These are phyloP conservation scores for Adelognathus sp. DNA, from an alignment of 2,888 invertebrate genomes.

Conservation along the genomic window DNA sequence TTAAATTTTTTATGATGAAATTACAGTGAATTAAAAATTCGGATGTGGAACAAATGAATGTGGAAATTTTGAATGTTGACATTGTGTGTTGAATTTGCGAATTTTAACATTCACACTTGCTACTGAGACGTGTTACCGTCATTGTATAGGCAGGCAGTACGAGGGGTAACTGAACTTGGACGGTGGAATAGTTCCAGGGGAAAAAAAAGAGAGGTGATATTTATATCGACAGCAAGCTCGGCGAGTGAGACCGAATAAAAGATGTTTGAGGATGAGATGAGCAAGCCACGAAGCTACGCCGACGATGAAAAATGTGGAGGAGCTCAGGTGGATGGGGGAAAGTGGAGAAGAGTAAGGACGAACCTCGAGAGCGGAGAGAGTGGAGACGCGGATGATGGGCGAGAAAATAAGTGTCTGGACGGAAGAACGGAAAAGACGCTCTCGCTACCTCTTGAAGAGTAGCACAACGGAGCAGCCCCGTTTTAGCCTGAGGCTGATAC, in stretches of 20 bases:
- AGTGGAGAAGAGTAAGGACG: conserved; percentile 1
- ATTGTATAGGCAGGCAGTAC: too few relatives aligned
- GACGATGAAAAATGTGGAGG: conserved; percentile 45
- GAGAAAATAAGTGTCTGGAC: conserved; percentile 26
- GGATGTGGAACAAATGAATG: too few relatives aligned
- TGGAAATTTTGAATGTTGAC: too few relatives aligned
- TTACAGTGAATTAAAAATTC: too few relatives aligned
- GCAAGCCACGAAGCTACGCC: conserved; percentile 39
- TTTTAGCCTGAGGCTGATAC: conserved; percentile 38
- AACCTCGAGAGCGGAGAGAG: neutral
- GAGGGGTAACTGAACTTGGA: conserved; percentile 15
- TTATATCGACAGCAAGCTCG: conserved; percentile 59
- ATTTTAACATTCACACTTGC: too few relatives aligned
- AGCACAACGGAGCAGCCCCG: neutral
- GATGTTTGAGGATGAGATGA: conserved; percentile 37
- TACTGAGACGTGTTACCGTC: too few relatives aligned
- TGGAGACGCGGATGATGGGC: neutral
- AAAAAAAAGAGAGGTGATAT: conserved; percentile 51
- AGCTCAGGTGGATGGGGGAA: conserved; percentile 5
- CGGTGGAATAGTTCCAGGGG: conserved; percentile 23
- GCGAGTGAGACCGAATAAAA: conserved; percentile 4
- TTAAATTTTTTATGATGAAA: too few relatives aligned
- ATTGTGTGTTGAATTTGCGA: too few relatives aligned
- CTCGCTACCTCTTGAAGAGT: neutral
- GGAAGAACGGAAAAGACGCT: conserved; percentile 9